Evolutionary conservation across 2,888 invertebrate genomes (phyloP), one percentile per base, ranked within the genome.

Genomic region (Nymphalis c-album): DNA sequence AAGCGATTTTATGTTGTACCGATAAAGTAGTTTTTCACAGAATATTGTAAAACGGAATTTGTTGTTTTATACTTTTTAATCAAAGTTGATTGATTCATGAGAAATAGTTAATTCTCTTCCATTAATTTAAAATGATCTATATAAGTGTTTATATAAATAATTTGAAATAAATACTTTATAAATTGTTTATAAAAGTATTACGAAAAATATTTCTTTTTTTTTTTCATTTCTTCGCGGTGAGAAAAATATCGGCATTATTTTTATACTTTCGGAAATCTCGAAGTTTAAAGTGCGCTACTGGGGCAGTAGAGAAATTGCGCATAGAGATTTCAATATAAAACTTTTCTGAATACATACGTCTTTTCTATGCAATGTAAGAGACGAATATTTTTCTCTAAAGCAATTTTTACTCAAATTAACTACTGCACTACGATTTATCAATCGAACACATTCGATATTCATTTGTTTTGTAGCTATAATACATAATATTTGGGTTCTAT

Each of bases 241-340:
- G 63, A 65, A 60, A 64, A 67, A 64, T 70, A 53, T 67, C 60
- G 55, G 60, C 63, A 63, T 63, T 71, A 63, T 68, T 64, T 31
- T 40, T 40, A 0, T 40, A 71, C 65, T 65, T 60, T 40, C 26
- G 55, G 58, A 66, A 66, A n/a, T 47, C 63, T 71, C 63, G 58
- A 67, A 68, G 64, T 70, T 67, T 60, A 68, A 64, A 71, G 63
- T 62, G 67, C 64, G 18, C 61, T 69, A 71, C 65, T 71, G 68
- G 63, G 66, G 63, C 63, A 66, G 60, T 66, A 40, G 51, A 68
- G 61, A 71, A 71, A 66, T 71, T 53, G 63, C 65, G 65, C 26
- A 40, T 31, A 65, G 62, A 55, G 45, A 65, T 65, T 65, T 65
- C 47, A 58, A 59, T 60, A 60, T 53, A 60, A 47, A 64, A 68